phyloP scores from a whole-genome alignment of 2,888 invertebrate species.

The Suillia variegata region DNA sequence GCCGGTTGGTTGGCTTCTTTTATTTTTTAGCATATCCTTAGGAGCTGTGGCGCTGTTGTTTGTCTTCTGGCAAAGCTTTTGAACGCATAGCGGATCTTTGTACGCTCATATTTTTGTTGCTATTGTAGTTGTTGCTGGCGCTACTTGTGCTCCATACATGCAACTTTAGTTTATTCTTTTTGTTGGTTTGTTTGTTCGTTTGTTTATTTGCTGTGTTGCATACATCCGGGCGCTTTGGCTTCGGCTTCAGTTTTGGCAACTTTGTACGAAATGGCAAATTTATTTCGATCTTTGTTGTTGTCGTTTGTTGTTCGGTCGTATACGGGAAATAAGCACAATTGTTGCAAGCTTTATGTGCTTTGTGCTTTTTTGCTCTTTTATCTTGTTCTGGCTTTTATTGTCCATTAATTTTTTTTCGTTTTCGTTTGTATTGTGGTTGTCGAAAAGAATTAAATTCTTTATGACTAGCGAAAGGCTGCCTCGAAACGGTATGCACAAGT shows the following conservation, averaged over 20 bases:
- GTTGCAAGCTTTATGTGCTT: slow-evolving; percentile 16
- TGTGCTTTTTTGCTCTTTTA: background rate
- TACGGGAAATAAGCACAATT: slow-evolving; percentile 16
- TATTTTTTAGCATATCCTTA: background rate
- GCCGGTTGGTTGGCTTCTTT: no score
- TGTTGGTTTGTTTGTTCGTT: background rate
- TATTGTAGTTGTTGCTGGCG: background rate
- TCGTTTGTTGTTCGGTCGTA: no score
- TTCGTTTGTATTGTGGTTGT: background rate
- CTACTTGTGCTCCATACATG: no score
- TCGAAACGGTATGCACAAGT: slow-evolving; percentile 3
- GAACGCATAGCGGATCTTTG: background rate
- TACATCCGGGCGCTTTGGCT: background rate
- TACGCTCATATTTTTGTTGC: background rate
- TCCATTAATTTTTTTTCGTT: background rate
- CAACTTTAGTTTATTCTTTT: slow-evolving; percentile 1
- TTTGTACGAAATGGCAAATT: slow-evolving; percentile 20
- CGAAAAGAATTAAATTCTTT: slow-evolving; percentile 25
- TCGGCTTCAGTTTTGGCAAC: slow-evolving; percentile 15
- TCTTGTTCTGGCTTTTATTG: background rate
- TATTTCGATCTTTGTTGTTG: slow-evolving; percentile 16
- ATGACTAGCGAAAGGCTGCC: slow-evolving; percentile 18
- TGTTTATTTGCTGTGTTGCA: background rate
- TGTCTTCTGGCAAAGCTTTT: background rate
- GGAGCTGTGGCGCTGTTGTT: background rate